Percentiles rank a stretch among this genome's conserved stretches.
These are phyloP conservation scores for Brachionus asplanchnoidis DNA, from an alignment of 1,140 invertebrate genomes.

Conservation along the genomic window DNA sequence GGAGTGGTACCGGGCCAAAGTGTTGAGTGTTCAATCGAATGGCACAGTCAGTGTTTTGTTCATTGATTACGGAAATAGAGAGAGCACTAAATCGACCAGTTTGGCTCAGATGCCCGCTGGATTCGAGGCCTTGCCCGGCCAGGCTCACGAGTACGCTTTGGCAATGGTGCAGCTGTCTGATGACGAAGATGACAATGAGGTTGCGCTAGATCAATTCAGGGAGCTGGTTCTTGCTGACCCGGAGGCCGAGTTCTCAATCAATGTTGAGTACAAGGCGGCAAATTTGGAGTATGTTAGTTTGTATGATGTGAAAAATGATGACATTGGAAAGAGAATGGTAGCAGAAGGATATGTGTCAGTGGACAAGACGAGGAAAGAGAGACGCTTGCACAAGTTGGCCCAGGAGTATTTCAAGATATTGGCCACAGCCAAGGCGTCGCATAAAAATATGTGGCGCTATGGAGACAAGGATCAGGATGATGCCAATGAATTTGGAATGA, in stretches of 20 bases:
- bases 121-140: slow-evolving; percentile 69
- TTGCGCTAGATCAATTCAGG: slow-evolving; percentile 64
- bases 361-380: slow-evolving; percentile 70
- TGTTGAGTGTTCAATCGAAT: slow-evolving; percentile 73
- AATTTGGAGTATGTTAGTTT: slow-evolving; percentile 3
- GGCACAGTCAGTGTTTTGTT: slow-evolving; percentile 70
- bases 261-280: slow-evolving; percentile 63
- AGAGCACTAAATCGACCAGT: slow-evolving; percentile 45
- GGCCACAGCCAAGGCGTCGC: slow-evolving; percentile 74
- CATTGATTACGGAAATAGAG: slow-evolving; percentile 89
- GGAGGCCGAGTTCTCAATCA: slow-evolving; percentile 63
- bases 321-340: slow-evolving; percentile 53
- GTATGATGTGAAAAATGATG: background rate
- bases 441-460: slow-evolving; percentile 81
- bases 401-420: slow-evolving; percentile 76
- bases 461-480: slow-evolving; percentile 92
- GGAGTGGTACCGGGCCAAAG: slow-evolving; percentile 60
- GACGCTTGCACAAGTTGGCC: slow-evolving; percentile 72
- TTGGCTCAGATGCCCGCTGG: slow-evolving; percentile 67
- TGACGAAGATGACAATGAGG: slow-evolving; percentile 74
- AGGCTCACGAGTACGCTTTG: slow-evolving; percentile 77
- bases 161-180: slow-evolving; percentile 75
- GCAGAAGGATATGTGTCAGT: slow-evolving; percentile 76
- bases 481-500: slow-evolving; percentile 50
- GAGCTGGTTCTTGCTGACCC: background rate